Conservation (phyloP, 2,888 invertebrate species). For the Empis livida region DNA sequence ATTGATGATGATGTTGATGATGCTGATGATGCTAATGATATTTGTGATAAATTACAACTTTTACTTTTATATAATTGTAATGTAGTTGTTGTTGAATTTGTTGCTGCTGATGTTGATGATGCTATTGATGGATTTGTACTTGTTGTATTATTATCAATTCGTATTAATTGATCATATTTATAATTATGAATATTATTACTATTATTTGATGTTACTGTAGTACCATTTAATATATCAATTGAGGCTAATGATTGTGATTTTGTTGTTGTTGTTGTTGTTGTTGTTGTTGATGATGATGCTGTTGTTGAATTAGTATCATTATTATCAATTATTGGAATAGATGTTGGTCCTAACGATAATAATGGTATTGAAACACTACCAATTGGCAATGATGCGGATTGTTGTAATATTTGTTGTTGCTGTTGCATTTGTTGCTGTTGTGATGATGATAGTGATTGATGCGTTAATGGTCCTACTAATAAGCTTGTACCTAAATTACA, state of each 20-base stretch:
- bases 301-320: constrained; percentile 3
- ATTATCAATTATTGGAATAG: constrained; percentile 12
- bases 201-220: constrained; percentile 13
- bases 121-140: not conserved
- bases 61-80: constrained; percentile 23
- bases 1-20: constrained; percentile 7
- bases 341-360: constrained; percentile 15
- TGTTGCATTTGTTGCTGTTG: constrained; percentile 15
- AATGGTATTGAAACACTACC: no score
- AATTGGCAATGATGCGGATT: constrained; percentile 7
- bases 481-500: constrained; percentile 23
- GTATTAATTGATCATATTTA: not conserved
- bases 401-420: constrained; percentile 15
- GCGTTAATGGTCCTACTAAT: constrained; percentile 12
- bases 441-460: constrained; percentile 5
- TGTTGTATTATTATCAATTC: not conserved
- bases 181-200: constrained; percentile 15
- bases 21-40: constrained; percentile 6
- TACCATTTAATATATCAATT: constrained; percentile 12
- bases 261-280: constrained; percentile 10
- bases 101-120: constrained; percentile 7
- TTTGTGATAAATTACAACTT: constrained; percentile 16
- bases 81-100: constrained; percentile 9
- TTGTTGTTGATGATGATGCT: no score
- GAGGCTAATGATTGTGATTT: constrained; percentile 11